phyloP scores from a whole-genome alignment of 35 echinoderm and acorn worm genomes.

The Amphiura filiformis region DNA sequence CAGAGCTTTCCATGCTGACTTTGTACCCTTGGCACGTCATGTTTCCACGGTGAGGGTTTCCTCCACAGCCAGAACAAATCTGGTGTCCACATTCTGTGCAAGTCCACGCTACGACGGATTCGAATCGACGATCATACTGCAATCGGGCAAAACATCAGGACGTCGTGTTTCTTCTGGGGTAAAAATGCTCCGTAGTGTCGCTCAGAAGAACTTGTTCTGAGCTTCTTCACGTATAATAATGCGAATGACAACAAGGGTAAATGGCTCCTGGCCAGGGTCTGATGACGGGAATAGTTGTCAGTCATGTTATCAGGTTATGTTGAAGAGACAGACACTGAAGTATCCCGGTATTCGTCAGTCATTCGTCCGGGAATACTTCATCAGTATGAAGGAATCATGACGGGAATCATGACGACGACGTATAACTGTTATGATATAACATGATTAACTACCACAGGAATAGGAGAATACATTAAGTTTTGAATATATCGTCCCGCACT shows the following conservation, averaged over 20 bases:
- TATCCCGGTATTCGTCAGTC: too few species aligned
- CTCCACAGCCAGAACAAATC: constrained; percentile 24
- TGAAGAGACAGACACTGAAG: background rate
- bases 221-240: background rate
- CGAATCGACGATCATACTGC: constrained; percentile 8
- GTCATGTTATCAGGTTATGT: background rate
- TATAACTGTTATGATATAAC: too few species aligned
- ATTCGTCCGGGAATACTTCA: too few species aligned
- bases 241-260: constrained; percentile 27
- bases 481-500: too few species aligned
- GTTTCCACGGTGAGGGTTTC: constrained; percentile 2
- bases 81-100: constrained; percentile 16
- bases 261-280: background rate
- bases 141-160: constrained; percentile 38
- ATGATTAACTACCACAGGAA: too few species aligned
- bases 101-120: background rate
- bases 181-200: constrained; percentile 26
- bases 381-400: too few species aligned
- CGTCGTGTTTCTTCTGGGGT: constrained; percentile 12
- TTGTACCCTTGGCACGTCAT: constrained; percentile 32
- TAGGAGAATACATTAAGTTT: too few species aligned
- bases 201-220: background rate
- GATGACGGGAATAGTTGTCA: background rate
- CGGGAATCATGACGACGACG: too few species aligned
- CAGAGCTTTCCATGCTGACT: constrained; percentile 1